Conservation (phyloP, 2,113 vertebrate genomes). For the Hiodon tergisus region DNA sequence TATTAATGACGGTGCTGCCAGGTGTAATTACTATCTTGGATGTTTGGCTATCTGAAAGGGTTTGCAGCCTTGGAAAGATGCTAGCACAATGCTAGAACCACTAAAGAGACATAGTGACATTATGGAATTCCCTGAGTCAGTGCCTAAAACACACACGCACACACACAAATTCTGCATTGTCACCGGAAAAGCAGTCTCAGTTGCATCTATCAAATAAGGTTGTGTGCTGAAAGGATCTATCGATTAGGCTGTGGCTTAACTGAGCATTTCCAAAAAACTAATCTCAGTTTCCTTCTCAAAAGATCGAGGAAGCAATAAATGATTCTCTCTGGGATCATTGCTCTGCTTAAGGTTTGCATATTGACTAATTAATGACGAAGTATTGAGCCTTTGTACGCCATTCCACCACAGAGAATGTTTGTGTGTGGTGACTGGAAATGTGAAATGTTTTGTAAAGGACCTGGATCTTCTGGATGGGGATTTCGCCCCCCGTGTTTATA, state of each 20-base stretch:
- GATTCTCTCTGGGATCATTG: background rate
- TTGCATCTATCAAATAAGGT: background rate
- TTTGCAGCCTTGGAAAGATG: too few relatives aligned
- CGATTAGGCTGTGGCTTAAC: constrained; percentile 2
- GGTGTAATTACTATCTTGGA: too few relatives aligned
- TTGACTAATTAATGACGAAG: constrained; percentile 18
- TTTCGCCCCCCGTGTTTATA: background rate
- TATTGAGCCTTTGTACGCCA: constrained; percentile 4
- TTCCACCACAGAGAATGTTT: background rate
- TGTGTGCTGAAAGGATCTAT: background rate
- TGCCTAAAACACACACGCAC: too few relatives aligned
- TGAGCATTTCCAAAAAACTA: background rate
- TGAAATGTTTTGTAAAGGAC: background rate
- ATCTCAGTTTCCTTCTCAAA: background rate
- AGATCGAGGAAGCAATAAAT: background rate
- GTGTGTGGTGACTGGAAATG: background rate
- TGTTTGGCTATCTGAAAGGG: too few relatives aligned
- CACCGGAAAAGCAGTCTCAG: too few relatives aligned
- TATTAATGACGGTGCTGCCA: too few relatives aligned
- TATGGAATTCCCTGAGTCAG: too few relatives aligned
- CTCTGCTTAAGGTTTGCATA: background rate
- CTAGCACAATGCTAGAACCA: too few relatives aligned
- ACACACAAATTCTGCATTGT: background rate
- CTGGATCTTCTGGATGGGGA: background rate
- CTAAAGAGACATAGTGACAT: too few relatives aligned